A percentile compares a stretch with the other conserved stretches of the same genome.
These are phyloP conservation scores for Semotilus atromaculatus DNA, from an alignment of 2,797 vertebrate genomes.

Conservation along the genomic window DNA sequence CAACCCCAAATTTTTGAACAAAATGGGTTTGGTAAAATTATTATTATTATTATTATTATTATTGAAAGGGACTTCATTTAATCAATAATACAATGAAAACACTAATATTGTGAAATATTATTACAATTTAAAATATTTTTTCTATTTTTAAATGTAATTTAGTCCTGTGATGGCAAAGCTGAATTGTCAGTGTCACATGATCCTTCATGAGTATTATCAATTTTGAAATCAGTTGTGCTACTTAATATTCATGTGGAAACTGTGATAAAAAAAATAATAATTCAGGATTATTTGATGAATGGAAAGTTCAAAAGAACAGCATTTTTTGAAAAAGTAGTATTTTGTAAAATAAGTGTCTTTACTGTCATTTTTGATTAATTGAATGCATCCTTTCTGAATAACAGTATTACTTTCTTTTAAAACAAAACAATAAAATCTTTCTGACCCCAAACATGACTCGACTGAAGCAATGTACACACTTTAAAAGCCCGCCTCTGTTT, in stretches of 20 bases:
- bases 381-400: background rate
- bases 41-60: background rate
- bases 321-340: background rate
- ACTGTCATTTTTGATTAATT: background rate
- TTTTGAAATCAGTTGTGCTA: background rate
- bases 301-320: background rate
- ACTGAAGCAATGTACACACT: slow-evolving; percentile 26
- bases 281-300: background rate
- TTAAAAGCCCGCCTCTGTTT: slow-evolving; percentile 32
- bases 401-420: background rate
- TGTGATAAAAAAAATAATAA: too few relatives aligned
- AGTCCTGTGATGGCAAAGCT: background rate
- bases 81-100: background rate
- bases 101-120: background rate
- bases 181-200: background rate
- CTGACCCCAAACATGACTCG: slow-evolving; percentile 32
- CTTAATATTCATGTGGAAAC: background rate
- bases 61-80: background rate
- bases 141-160: background rate
- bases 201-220: background rate
- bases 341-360: background rate
- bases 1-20: background rate
- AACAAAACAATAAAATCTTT: slow-evolving; percentile 8
- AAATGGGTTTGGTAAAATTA: background rate
- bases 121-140: background rate